Evolutionary conservation across 2,888 invertebrate genomes (phyloP).

Genomic region (Cancer borealis): DNA sequence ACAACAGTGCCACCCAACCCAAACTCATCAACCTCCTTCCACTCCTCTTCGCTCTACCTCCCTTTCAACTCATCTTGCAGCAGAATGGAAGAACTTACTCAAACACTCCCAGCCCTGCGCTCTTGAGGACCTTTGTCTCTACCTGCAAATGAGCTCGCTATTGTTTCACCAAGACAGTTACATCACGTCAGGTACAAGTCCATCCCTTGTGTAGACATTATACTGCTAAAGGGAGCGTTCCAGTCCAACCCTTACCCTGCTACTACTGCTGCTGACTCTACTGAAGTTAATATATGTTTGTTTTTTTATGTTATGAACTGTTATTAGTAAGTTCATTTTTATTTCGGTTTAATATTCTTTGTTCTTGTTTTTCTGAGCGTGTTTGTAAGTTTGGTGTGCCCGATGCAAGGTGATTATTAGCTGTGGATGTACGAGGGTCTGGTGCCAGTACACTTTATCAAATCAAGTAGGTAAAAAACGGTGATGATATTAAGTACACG

Average conservation of each 20-base stretch:
- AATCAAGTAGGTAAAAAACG: neutral
- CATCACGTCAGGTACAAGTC: neutral
- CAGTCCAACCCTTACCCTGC: neutral
- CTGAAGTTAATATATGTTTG: neutral
- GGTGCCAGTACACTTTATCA: neutral
- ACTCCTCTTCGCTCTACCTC: neutral
- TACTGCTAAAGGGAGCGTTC: neutral
- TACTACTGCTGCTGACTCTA: neutral
- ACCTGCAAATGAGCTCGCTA: conserved; percentile 3
- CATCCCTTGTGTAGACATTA: neutral
- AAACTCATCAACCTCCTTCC: neutral
- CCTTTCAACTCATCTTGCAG: neutral
- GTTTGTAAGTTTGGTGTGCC: neutral
- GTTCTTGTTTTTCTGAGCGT: neutral
- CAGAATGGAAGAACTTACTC: neutral
- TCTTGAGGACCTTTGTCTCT: conserved; percentile 8
- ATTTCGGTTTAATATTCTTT: neutral
- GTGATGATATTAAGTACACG: neutral
- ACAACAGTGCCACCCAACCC: neutral
- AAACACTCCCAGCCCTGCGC: neutral
- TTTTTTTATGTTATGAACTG: neutral
- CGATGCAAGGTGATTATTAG: neutral
- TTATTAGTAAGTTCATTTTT: neutral
- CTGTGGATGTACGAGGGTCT: neutral
- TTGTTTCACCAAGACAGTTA: neutral